Conservation (phyloP, 1,140 invertebrate genomes). For the Leptopilina boulardi region DNA sequence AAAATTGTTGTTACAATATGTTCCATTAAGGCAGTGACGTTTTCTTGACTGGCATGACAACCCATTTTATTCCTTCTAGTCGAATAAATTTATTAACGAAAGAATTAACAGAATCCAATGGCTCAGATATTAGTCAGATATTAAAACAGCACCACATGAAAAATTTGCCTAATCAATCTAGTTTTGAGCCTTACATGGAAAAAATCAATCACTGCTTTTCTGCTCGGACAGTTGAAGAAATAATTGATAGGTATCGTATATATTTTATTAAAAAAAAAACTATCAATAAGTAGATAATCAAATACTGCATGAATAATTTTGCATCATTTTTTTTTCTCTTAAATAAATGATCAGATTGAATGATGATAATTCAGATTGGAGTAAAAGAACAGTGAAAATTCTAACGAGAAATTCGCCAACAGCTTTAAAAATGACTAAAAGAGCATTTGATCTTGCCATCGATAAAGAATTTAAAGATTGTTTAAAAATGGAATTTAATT, state of each 20-base stretch:
- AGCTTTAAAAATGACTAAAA: slow-evolving; percentile 8
- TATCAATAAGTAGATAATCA: not conserved
- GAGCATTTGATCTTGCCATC: not conserved
- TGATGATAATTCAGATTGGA: not conserved
- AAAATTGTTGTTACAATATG: not conserved
- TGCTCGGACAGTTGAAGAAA: not conserved
- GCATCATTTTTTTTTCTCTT: not conserved
- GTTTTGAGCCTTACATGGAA: not conserved
- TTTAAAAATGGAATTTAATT: not conserved
- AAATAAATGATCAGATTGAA: not conserved
- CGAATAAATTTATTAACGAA: not conserved
- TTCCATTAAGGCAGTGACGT: not conserved
- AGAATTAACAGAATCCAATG: not conserved
- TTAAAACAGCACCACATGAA: not conserved
- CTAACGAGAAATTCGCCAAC: not conserved
- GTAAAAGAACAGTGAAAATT: not conserved
- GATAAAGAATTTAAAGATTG: not conserved
- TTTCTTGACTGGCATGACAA: not conserved
- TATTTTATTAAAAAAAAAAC: no score
- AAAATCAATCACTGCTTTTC: slow-evolving; percentile 10
- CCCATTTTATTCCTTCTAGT: not conserved
- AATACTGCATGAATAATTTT: not conserved
- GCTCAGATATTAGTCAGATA: not conserved
- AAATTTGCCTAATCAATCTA: not conserved
- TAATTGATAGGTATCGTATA: not conserved